A percentile compares a stretch with the other conserved stretches of the same genome.
Evolutionary conservation across 2,797 vertebrate species (phyloP).

Genomic region (Tauraco hartlaubi): DNA sequence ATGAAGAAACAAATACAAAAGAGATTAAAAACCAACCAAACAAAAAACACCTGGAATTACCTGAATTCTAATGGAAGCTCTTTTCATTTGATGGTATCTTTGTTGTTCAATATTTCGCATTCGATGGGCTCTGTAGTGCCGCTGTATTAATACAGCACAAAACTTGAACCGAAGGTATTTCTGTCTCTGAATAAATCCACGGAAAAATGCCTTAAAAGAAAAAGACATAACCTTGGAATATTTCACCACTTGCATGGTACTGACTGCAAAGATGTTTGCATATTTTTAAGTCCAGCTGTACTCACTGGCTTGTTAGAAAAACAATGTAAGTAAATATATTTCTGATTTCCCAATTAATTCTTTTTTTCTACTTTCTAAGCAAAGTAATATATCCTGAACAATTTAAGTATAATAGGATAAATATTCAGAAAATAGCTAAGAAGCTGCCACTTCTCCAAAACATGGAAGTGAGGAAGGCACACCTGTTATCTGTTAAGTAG

Average conservation of each 20-base stretch:
- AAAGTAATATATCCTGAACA: not conserved
- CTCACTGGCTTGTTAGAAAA: not conserved
- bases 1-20: not conserved
- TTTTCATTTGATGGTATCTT: not conserved
- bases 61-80: conserved; percentile 72
- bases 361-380: not conserved
- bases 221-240: not conserved
- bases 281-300: not conserved
- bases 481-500: not conserved
- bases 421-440: not conserved
- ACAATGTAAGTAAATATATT: not conserved
- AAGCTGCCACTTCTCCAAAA: not conserved
- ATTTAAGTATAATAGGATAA: not conserved
- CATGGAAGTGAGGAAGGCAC: not conserved
- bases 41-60: not conserved
- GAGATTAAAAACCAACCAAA: not conserved
- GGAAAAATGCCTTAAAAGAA: conserved; percentile 69
- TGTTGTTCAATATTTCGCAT: conserved; percentile 52
- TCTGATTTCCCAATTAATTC: not conserved
- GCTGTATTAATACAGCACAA: conserved; percentile 69
- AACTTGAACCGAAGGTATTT: conserved; percentile 57
- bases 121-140: conserved; percentile 60
- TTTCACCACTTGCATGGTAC: not conserved
- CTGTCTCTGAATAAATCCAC: conserved; percentile 61
- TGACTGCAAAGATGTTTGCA: not conserved